Conservation (phyloP, 2,113 vertebrate genomes). For the Columba livia region DNA sequence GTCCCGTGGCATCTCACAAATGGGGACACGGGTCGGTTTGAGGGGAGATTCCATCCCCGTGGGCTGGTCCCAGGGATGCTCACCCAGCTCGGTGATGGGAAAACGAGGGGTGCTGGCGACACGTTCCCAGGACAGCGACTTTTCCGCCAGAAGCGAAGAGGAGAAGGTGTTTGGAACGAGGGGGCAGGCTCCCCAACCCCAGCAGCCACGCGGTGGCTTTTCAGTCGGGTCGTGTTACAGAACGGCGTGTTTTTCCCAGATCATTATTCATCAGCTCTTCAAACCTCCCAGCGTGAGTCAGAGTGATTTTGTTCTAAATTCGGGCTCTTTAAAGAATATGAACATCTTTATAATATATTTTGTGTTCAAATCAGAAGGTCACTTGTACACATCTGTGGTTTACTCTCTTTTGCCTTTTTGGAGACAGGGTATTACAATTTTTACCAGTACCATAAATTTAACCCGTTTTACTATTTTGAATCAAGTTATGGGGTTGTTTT, state of each 20-base stretch:
- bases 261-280: constrained; percentile 15
- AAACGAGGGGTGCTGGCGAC: background rate
- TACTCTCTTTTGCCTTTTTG: background rate
- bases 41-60: too few relatives aligned
- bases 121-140: background rate
- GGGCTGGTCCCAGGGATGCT: background rate
- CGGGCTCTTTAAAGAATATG: background rate
- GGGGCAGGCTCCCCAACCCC: background rate
- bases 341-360: background rate
- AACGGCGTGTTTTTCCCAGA: background rate
- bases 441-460: background rate
- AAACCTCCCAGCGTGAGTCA: background rate
- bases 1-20: background rate
- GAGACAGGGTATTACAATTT: background rate
- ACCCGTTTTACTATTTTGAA: background rate
- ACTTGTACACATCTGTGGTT: background rate
- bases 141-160: background rate
- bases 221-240: background rate
- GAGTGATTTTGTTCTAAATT: background rate
- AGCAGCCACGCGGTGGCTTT: background rate
- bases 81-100: accelerated
- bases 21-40: background rate
- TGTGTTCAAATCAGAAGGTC: background rate
- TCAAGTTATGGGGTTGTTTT: background rate
- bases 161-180: background rate